phyloP scores from a whole-genome alignment of 2,888 invertebrate species.

The Gisinianus flammeolus region DNA sequence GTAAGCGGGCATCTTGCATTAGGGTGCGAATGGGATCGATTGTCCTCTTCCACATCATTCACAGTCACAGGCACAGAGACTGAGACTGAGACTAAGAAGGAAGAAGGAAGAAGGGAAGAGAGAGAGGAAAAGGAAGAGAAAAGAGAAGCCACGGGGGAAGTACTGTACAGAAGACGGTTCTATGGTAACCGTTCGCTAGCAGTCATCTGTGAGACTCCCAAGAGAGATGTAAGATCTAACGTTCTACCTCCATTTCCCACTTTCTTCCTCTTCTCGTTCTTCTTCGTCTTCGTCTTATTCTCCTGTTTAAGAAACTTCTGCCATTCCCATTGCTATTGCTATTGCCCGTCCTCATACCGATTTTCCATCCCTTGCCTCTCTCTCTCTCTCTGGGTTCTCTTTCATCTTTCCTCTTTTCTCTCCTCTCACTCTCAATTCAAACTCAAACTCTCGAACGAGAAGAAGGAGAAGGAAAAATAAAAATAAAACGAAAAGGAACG shows the following conservation, averaged over 20 bases:
- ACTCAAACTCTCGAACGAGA: too few species aligned
- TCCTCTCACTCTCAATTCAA: neutral
- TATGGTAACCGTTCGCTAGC: constrained; percentile 48
- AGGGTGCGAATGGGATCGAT: constrained; percentile 46
- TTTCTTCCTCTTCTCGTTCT: neutral
- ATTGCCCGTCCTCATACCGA: neutral
- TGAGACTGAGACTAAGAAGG: constrained; percentile 15
- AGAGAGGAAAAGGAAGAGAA: too few species aligned
- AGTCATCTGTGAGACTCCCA: constrained; percentile 46
- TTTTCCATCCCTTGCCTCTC: neutral
- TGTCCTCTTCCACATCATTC: constrained; percentile 46
- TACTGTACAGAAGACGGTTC: constrained; percentile 28
- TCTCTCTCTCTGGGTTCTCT: neutral
- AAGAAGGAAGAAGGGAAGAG: constrained; percentile 1
- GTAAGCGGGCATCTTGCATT: constrained; percentile 26
- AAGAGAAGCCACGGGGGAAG: constrained; percentile 1
- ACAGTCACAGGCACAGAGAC: constrained; percentile 35
- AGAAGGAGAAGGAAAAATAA: too few species aligned
- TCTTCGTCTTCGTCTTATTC: constrained; percentile 34
- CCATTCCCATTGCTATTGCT: constrained; percentile 2
- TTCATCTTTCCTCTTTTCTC: constrained; percentile 7
- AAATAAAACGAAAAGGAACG: too few species aligned
- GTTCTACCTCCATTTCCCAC: constrained; percentile 42
- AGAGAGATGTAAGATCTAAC: constrained; percentile 48
- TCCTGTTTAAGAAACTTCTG: constrained; percentile 25